Evolutionary conservation across 2,113 vertebrate species (phyloP).

Genomic region (Aphelocoma coerulescens): DNA sequence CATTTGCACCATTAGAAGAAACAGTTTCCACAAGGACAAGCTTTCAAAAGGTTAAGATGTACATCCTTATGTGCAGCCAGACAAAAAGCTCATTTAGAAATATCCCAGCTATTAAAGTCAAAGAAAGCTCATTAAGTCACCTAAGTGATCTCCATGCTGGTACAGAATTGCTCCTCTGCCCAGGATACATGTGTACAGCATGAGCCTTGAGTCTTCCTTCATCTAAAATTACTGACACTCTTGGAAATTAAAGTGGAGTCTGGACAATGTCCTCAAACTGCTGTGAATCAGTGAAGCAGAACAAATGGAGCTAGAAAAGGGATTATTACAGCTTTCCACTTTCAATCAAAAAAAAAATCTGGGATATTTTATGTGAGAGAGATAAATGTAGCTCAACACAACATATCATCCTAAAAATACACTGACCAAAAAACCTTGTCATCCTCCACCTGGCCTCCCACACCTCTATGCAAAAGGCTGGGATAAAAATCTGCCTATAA

Average conservation of each 20-base stretch:
- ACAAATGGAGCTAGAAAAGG: background rate
- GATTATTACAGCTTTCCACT: background rate
- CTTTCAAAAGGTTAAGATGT: background rate
- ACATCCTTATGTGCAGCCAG: background rate
- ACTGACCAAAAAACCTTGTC: background rate
- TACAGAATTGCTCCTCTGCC: background rate
- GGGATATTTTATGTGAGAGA: background rate
- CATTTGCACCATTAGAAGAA: background rate
- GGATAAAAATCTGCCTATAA: background rate
- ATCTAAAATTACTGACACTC: background rate
- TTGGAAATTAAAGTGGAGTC: slow-evolving; percentile 10
- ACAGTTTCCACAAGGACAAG: background rate
- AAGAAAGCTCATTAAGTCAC: background rate
- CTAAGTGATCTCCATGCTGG: background rate
- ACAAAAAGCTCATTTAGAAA: background rate
- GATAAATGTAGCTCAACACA: background rate
- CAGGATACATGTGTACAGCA: background rate
- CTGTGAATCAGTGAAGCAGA: background rate
- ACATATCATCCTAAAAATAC: background rate
- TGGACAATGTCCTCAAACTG: background rate
- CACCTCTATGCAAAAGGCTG: background rate
- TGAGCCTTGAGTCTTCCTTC: background rate
- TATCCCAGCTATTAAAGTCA: background rate
- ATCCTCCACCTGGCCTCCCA: background rate
- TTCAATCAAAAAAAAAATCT: background rate